Conservation (phyloP, 2,113 vertebrate species). For the Phoenicopterus ruber region DNA sequence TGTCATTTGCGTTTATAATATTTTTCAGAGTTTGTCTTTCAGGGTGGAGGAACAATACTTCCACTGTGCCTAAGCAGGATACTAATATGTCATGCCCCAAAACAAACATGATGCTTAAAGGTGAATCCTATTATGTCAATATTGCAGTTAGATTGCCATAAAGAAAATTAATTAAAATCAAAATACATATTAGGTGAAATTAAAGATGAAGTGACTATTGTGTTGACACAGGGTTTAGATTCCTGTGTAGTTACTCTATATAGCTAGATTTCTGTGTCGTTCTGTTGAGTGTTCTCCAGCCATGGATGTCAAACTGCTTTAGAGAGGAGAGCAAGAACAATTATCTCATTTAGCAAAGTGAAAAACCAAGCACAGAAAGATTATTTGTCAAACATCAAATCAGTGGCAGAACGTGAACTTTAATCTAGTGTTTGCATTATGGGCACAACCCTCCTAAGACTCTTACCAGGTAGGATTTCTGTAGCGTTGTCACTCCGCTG, state of each 20-base stretch:
- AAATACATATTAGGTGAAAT: background rate
- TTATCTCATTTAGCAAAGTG: background rate
- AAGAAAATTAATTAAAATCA: background rate
- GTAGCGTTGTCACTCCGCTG: background rate
- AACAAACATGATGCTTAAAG: background rate
- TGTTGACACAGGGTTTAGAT: background rate
- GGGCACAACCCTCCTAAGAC: background rate
- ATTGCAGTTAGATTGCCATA: background rate
- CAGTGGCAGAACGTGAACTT: background rate
- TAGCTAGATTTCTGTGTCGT: background rate
- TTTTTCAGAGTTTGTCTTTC: background rate
- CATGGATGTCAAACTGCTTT: background rate
- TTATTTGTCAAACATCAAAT: background rate
- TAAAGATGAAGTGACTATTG: background rate
- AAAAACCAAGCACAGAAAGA: background rate
- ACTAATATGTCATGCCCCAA: background rate
- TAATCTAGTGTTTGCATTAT: background rate
- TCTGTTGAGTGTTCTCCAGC: background rate
- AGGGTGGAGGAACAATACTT: slow-evolving; percentile 18
- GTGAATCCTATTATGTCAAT: background rate
- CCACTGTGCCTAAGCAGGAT: background rate
- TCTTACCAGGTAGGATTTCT: background rate
- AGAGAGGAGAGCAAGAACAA: background rate
- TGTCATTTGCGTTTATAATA: background rate
- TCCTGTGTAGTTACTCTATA: background rate